Evolutionary conservation across 2,113 vertebrate genomes (phyloP).

Genomic region (Stictonetta naevosa): DNA sequence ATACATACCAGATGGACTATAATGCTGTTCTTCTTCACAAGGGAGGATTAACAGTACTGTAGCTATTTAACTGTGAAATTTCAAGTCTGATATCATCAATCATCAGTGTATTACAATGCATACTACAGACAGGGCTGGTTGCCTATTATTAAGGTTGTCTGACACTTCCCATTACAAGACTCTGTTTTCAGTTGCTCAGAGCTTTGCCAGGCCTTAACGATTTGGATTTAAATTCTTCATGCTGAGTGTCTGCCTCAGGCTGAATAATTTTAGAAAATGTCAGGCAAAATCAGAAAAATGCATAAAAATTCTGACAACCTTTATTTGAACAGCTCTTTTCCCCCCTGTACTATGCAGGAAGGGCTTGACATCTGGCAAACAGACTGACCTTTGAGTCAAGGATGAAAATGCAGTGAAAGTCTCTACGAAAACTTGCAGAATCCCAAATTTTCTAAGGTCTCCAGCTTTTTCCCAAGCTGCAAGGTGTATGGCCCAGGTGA

Average conservation of each 20-base stretch:
- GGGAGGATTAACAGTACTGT: conserved; percentile 18
- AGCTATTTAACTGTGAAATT: conserved; percentile 55
- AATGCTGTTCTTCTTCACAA: neutral
- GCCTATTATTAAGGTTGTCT: conserved; percentile 40
- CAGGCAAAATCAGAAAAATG: conserved; percentile 48
- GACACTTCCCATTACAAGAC: conserved; percentile 65
- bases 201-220: conserved; percentile 45
- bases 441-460: neutral
- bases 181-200: conserved; percentile 55
- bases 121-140: neutral
- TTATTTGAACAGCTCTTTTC: neutral
- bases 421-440: neutral
- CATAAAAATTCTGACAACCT: conserved; percentile 26
- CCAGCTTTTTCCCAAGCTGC: neutral
- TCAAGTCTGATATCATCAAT: conserved; percentile 52
- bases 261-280: conserved; percentile 43
- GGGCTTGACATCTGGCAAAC: conserved; percentile 32
- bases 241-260: conserved; percentile 47
- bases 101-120: neutral
- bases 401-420: neutral
- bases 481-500: neutral
- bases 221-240: conserved; percentile 60
- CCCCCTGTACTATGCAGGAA: neutral
- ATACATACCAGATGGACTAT: conserved; percentile 11
- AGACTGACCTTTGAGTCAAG: conserved; percentile 6